Conservation (phyloP, 2,797 vertebrate genomes). For the Takifugu ocellatus region DNA sequence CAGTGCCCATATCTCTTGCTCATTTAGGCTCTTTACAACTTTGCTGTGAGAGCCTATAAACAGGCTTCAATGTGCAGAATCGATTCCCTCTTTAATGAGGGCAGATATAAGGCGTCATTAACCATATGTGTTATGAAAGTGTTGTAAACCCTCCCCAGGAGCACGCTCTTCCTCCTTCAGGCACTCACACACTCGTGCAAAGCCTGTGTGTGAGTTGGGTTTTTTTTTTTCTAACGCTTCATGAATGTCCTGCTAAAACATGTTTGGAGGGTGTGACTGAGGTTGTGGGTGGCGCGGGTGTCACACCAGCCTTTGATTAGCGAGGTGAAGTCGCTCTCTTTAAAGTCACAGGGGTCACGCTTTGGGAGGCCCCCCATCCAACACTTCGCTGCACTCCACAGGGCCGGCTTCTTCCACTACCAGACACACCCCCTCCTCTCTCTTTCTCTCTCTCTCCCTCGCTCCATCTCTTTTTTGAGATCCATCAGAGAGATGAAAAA, state of each 20-base stretch:
- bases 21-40: background rate
- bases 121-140: conserved; percentile 7
- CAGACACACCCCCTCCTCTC: conserved; percentile 28
- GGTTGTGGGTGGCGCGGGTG: conserved; percentile 12
- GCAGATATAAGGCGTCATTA: conserved; percentile 13
- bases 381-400: conserved; percentile 65
- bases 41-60: conserved; percentile 1
- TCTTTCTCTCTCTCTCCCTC: conserved; percentile 13
- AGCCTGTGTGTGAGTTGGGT: too few relatives aligned
- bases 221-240: conserved; percentile 1
- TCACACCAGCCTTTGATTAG: conserved; percentile 70
- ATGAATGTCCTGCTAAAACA: background rate
- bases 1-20: background rate
- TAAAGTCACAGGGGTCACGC: conserved; percentile 65
- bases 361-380: conserved; percentile 57
- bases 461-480: conserved; percentile 38
- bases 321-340: conserved; percentile 62
- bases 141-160: conserved; percentile 3
- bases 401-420: conserved; percentile 47
- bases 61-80: conserved; percentile 2
- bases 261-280: conserved; percentile 13
- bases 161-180: conserved; percentile 4
- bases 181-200: background rate
- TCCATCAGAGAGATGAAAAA: conserved; percentile 73
- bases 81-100: conserved; percentile 4